Evolutionary conservation across 2,888 invertebrate genomes (phyloP).

Genomic region (Eristalinus sepulchralis): DNA sequence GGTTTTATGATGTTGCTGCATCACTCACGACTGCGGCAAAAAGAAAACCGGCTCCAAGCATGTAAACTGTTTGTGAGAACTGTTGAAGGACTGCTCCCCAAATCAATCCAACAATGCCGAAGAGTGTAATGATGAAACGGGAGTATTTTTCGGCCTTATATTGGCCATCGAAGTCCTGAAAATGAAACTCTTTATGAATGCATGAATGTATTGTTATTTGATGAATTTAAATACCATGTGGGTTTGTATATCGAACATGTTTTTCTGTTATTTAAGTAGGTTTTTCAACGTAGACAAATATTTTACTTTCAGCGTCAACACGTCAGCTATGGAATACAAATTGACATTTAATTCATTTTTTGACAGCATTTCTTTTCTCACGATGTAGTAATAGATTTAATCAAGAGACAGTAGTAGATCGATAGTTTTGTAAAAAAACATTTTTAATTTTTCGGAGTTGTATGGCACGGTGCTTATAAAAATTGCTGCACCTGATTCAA

Average conservation of each 20-base stretch:
- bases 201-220: neutral
- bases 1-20: neutral
- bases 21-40: conserved; percentile 89
- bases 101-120: conserved; percentile 93
- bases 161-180: conserved; percentile 94
- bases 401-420: conserved; percentile 6
- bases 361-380: conserved; percentile 5
- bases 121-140: conserved; percentile 93
- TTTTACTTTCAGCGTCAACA: conserved; percentile 53
- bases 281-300: conserved; percentile 51
- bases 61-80: conserved; percentile 97
- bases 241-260: conserved; percentile 80
- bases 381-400: conserved; percentile 15
- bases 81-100: conserved; percentile 98
- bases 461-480: too few relatives aligned
- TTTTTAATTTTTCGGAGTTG: neutral
- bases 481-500: too few relatives aligned
- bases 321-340: conserved; percentile 50
- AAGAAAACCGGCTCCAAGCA: conserved; percentile 94
- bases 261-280: conserved; percentile 13
- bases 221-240: conserved; percentile 78
- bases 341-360: conserved; percentile 1
- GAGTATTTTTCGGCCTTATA: conserved; percentile 94
- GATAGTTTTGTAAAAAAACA: neutral
- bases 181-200: conserved; percentile 30